Conservation (phyloP, 1,140 invertebrate genomes). For the Agraylea sexmaculata region DNA sequence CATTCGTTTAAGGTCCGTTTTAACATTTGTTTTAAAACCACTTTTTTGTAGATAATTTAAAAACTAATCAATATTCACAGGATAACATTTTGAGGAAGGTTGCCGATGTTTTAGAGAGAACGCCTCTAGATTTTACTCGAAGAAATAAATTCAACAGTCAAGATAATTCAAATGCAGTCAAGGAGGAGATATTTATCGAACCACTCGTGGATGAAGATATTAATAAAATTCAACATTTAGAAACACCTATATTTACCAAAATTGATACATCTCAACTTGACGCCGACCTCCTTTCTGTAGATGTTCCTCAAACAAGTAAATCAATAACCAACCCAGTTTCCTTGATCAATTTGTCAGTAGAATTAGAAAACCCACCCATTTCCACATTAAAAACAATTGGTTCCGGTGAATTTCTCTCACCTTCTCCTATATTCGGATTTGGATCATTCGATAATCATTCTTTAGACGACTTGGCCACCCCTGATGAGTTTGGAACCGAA, state of each 20-base stretch:
- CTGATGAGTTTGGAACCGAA: slow-evolving; percentile 42
- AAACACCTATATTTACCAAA: no score
- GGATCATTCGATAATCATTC: slow-evolving; percentile 42
- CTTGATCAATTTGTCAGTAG: slow-evolving; percentile 14
- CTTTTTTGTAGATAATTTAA: slow-evolving; percentile 12
- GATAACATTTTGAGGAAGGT: slow-evolving; percentile 56
- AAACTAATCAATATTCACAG: slow-evolving; percentile 33
- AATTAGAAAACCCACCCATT: slow-evolving; percentile 18
- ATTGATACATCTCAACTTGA: no score
- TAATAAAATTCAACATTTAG: no score
- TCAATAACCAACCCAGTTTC: slow-evolving; percentile 33
- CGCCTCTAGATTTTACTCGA: slow-evolving; percentile 59
- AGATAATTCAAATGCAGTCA: slow-evolving; percentile 41
- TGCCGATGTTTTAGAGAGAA: slow-evolving; percentile 48
- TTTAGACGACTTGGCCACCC: slow-evolving; percentile 42
- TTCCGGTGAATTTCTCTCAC: slow-evolving; percentile 39
- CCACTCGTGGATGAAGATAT: slow-evolving; percentile 6
- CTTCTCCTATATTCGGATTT: slow-evolving; percentile 39
- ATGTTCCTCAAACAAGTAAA: slow-evolving; percentile 16
- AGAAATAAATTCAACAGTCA: slow-evolving; percentile 50
- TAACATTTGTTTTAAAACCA: slow-evolving; percentile 11
- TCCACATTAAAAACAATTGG: slow-evolving; percentile 19
- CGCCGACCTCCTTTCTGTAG: no score
- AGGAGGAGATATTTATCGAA: slow-evolving; percentile 23
- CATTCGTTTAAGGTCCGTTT: slow-evolving; percentile 46